Conservation (phyloP, 2,797 vertebrate genomes). For the Falco biarmicus region DNA sequence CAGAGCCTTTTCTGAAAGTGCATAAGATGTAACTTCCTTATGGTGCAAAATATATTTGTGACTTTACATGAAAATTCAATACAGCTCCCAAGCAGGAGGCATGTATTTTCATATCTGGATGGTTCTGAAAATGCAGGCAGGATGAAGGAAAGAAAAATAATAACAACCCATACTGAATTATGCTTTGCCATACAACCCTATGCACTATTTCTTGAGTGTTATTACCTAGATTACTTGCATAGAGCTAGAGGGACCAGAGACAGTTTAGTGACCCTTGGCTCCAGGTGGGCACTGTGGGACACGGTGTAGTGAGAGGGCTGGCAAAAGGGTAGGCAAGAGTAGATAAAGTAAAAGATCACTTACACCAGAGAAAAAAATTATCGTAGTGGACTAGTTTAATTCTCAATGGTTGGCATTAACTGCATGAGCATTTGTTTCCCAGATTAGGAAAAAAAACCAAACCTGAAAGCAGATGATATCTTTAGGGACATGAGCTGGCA, state of each 20-base stretch:
- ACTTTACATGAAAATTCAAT: not conserved
- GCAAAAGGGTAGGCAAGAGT: not conserved
- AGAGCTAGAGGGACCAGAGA: not conserved
- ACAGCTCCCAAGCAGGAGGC: not conserved
- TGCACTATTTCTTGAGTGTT: not conserved
- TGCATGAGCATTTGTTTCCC: not conserved
- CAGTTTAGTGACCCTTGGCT: not conserved
- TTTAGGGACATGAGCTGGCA: not conserved
- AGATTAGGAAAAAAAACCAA: not conserved
- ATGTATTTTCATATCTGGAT: not conserved
- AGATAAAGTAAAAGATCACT: not conserved
- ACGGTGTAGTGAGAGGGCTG: not conserved
- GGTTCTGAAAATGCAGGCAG: not conserved
- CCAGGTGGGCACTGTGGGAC: not conserved
- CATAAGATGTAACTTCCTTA: not conserved
- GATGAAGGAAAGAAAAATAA: not conserved
- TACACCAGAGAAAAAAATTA: not conserved
- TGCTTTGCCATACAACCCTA: not conserved
- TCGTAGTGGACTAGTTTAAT: not conserved
- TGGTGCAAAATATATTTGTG: not conserved
- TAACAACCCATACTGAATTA: not conserved
- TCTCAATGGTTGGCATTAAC: not conserved
- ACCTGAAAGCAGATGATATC: not conserved
- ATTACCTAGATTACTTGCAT: not conserved
- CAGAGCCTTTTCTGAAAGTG: not conserved